Evolutionary conservation across 2,888 invertebrate species (phyloP), one percentile per base, ranked within the genome.

Genomic region (Monoplex corrugatus): DNA sequence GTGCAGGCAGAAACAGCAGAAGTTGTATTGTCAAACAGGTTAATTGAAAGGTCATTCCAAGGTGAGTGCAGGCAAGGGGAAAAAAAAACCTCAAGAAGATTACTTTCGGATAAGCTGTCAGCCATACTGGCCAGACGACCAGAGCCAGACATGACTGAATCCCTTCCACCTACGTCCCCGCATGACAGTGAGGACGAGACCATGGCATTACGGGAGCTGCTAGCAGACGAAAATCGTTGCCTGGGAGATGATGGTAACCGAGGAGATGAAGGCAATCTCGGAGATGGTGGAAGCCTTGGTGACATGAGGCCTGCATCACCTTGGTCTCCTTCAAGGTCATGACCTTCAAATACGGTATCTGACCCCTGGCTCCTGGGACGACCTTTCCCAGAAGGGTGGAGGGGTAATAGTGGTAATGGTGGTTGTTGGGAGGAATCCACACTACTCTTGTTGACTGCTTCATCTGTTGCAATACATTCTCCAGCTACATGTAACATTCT

Each of bases 21-120:
- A 23, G 57, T 23, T 16, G 28, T 57, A 57, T 28, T 57, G n/a
- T 57, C 57, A 57, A 2, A 57, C 57, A 57, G 57, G 28, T 57
- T 57, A 16, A 57, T 23, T 57, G 19, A 57, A 10, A 57, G 57
- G 16, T 28, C 16, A 28, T 10, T 57, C 57, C 57, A 57, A 57
- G 57, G 57, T 28, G 28, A 57, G 57, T 57, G 57, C 57, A 10
- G 57, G 57, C 57, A 57, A 23, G 50, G 50, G 19, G 19, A n/a
- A 8, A 72, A 13, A 72, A 8, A 28, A 28, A 72, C 16, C 8
- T 23, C 6, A 28, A 10, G 40, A 8, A 6, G 32, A 80, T 57
- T 86, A 86, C 86, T 86, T 86, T 86, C 86, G 1, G 68, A 86
- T 8, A 86, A n/a, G n/a, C 86, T 86, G 68, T 86, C 86, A 0